Evolutionary conservation across 2,888 invertebrate genomes (phyloP).

Genomic region (Mythimna loreyi): DNA sequence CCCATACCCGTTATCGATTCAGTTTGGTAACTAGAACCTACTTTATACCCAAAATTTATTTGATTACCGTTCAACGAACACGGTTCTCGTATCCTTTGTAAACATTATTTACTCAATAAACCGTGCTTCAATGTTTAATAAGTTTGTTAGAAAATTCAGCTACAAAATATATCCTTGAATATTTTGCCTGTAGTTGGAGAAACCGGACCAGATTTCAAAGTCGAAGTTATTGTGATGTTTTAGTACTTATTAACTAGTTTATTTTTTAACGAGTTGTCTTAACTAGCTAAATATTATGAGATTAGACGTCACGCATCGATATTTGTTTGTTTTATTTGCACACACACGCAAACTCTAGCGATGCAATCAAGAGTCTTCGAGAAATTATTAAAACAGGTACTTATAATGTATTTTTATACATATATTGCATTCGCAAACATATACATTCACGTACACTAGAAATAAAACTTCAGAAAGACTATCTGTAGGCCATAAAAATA

Average conservation of each 20-base stretch:
- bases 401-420: too few relatives aligned
- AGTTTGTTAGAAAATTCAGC: constrained; percentile 25
- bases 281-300: too few relatives aligned
- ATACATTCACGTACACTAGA: not conserved
- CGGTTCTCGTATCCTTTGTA: constrained; percentile 35
- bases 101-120: constrained; percentile 50
- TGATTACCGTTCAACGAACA: constrained; percentile 35
- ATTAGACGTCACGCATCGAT: too few relatives aligned
- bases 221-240: not conserved
- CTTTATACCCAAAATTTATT: constrained; percentile 33
- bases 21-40: constrained; percentile 1
- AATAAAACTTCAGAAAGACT: not conserved
- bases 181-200: constrained; percentile 5
- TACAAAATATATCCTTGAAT: constrained; percentile 27
- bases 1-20: constrained; percentile 23
- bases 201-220: not conserved
- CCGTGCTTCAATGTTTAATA: constrained; percentile 28
- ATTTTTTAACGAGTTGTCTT: too few relatives aligned
- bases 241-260: too few relatives aligned
- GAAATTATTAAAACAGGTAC: too few relatives aligned
- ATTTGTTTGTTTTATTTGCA: too few relatives aligned
- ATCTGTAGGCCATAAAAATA: too few relatives aligned
- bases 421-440: too few relatives aligned
- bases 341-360: too few relatives aligned
- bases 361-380: too few relatives aligned